These are phyloP conservation scores for Carduelis carduelis DNA, from an alignment of 2,797 vertebrate genomes.

Conservation along the genomic window DNA sequence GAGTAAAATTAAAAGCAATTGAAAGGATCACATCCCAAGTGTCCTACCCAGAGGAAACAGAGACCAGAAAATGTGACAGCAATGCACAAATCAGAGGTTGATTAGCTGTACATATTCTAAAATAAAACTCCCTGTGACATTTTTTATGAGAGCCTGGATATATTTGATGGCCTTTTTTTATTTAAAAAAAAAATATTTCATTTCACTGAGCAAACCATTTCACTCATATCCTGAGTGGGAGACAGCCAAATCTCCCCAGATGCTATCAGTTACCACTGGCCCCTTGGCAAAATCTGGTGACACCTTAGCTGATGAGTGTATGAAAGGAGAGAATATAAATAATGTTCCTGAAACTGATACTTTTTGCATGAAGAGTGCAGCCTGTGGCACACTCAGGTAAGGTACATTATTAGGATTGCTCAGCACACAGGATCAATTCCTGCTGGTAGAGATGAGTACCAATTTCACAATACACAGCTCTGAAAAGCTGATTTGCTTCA, in stretches of 20 bases:
- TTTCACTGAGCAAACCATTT: background rate
- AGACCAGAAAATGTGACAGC: conserved; percentile 12
- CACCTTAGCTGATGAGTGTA: background rate
- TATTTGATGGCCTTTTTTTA: background rate
- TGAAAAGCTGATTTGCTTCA: conserved; percentile 20
- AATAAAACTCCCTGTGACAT: background rate
- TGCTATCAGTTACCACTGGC: background rate
- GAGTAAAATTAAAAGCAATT: conserved; percentile 52
- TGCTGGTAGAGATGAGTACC: background rate
- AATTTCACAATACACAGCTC: background rate
- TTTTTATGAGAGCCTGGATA: background rate
- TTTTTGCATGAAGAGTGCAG: background rate
- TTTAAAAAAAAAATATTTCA: background rate
- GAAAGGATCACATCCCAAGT: conserved; percentile 9
- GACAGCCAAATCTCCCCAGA: background rate
- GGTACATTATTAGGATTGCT: background rate
- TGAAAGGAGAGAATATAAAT: background rate
- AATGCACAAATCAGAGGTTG: conserved; percentile 16
- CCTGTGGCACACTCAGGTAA: background rate
- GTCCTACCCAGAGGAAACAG: conserved; percentile 1
- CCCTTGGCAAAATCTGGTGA: background rate
- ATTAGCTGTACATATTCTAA: background rate
- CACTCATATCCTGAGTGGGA: background rate
- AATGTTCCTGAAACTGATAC: background rate
- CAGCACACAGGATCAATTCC: background rate